Evolutionary conservation across 2,888 invertebrate genomes (phyloP).

Genomic region (Elysia crispata): DNA sequence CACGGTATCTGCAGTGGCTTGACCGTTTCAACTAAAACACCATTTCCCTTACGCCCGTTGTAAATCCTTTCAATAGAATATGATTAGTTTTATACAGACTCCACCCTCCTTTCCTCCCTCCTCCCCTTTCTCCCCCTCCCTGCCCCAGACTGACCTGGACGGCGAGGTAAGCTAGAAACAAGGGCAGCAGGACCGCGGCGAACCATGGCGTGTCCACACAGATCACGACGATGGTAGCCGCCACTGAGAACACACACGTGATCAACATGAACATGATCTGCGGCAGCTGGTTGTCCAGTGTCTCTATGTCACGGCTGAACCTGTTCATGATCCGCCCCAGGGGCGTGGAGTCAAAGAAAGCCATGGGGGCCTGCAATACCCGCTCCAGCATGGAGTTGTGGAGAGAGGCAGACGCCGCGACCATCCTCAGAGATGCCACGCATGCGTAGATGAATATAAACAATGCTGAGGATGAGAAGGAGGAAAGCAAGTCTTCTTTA

Average conservation of each 20-base stretch:
- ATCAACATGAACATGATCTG: slow-evolving; percentile 55
- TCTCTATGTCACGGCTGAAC: slow-evolving; percentile 59
- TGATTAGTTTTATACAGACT: too few species aligned
- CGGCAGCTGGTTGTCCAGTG: slow-evolving; percentile 58
- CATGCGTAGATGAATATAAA: slow-evolving; percentile 64
- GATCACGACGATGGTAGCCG: slow-evolving; percentile 72
- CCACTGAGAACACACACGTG: slow-evolving; percentile 58
- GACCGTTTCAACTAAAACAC: too few species aligned
- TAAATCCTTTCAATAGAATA: too few species aligned
- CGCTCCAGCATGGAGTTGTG: slow-evolving; percentile 56
- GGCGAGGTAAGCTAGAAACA: slow-evolving; percentile 69
- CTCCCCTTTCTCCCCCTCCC: too few species aligned
- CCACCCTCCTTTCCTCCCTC: too few species aligned
- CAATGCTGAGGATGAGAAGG: slow-evolving; percentile 54
- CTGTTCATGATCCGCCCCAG: slow-evolving; percentile 74
- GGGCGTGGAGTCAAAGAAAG: slow-evolving; percentile 74
- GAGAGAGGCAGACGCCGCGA: slow-evolving; percentile 57
- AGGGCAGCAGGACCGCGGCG: slow-evolving; percentile 64
- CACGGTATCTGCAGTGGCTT: too few species aligned
- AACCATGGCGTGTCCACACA: slow-evolving; percentile 70
- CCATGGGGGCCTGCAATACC: slow-evolving; percentile 60
- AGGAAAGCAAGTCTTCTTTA: too few species aligned
- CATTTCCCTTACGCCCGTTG: too few species aligned
- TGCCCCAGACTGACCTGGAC: slow-evolving; percentile 67
- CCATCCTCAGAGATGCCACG: slow-evolving; percentile 59